Evolutionary conservation across 2,113 vertebrate species (phyloP).

Genomic region (Dasyurus viverrinus): DNA sequence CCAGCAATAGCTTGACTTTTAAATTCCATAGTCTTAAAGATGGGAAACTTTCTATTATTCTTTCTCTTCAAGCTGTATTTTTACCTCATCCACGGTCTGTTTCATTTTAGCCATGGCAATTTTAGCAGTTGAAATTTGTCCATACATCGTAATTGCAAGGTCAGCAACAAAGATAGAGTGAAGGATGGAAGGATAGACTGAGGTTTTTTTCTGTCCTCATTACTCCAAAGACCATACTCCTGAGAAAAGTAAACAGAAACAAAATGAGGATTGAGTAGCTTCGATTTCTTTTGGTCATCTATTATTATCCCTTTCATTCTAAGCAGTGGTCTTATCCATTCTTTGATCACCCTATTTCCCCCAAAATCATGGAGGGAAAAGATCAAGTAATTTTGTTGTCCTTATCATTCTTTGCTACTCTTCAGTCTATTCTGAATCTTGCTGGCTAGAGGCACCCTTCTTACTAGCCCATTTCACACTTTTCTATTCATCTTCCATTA

Average conservation of each 20-base stretch:
- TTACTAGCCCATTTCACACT: neutral
- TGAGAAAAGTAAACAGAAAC: neutral
- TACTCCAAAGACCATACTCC: neutral
- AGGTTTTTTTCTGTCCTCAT: neutral
- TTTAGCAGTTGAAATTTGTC: no score
- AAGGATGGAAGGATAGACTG: no score
- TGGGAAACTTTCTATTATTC: no score
- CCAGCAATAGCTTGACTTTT: no score
- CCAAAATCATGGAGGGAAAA: neutral
- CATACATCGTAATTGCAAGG: no score
- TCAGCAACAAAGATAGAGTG: no score
- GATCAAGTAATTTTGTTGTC: neutral
- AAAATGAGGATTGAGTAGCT: neutral
- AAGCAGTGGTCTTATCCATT: neutral
- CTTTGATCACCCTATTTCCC: neutral
- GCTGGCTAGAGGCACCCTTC: neutral
- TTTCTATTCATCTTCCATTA: neutral
- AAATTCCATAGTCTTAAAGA: no score
- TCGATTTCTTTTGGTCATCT: neutral
- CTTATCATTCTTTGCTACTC: neutral
- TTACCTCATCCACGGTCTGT: no score
- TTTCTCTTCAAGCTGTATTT: no score
- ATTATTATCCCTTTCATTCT: neutral
- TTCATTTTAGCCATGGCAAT: no score
- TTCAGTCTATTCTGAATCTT: neutral